Base-by-base conservation (phyloP, 2,113 vertebrate species). In the Osmerus mordax region DNA sequence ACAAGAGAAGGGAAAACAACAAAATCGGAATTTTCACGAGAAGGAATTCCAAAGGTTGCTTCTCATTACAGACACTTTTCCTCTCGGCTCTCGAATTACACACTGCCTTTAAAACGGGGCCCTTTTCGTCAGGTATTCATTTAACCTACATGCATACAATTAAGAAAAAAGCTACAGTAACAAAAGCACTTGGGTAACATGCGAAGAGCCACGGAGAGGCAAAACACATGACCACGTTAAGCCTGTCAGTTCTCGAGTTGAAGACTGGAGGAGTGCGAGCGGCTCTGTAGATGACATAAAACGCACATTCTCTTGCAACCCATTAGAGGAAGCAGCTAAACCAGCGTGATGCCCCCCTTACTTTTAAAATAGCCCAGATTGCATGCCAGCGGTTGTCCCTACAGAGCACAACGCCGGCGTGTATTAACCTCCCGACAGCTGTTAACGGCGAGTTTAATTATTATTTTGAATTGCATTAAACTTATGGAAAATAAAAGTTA, bases 41-140 rank as follows among this genome's bases (percentile, higher is more conserved):
- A 92, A 94, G 94, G 94, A 98, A 98, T 98, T 98, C 97, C 97
- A 95, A 96, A 95, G 95, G 94, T 96, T 95, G 95, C 91, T 95
- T 95, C 94, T 96, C 95, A 96, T 96, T 94, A 94, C 93, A 94
- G 94, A 91, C 94, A 96, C 95, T 97, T 95, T 94, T 94, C 89
- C 92, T 93, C 94, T 94, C 92, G 90, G 93, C 92, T 95, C 95
- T 97, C 96, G 93, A 92, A 94, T 97, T 96, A 95, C 95, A 95
- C 95, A 96, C 94, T 95, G 95, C 62, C 93, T 94, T 94, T 93
- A 89, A 94, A 94, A 94, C 92, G 90, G 90, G 93, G 92, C 93
- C 93, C 91, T 94, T 84, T 92, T 95, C 94, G 90, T 94, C 93
- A 92, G 94, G 93, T 95, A 92, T 91, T 95, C 94, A 96, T 95